Base-by-base conservation (phyloP, 2,797 vertebrate species). In the Tarsius wallacei region DNA sequence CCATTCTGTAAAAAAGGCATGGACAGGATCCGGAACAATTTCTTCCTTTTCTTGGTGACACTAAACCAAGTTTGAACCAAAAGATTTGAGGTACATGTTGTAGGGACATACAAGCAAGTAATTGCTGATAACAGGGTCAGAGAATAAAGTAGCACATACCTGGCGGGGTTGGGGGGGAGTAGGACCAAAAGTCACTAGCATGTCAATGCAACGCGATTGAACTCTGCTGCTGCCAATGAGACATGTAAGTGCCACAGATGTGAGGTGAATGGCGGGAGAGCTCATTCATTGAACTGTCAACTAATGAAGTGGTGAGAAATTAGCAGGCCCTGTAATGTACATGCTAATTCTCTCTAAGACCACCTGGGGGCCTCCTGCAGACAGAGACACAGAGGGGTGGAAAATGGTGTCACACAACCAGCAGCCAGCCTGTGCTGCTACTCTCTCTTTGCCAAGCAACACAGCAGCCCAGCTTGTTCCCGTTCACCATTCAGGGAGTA, bases 261-360 rank as follows among this genome's bases (percentile, higher is more conserved):
- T 19, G 90, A 86, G 78, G 85, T 33, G 80, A 87, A 71, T n/a
- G 92, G 47, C 51, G 24, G 86, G 31, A 31, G 74, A 26, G 71
- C 31, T 15, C 68, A 47, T 85, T 53, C 96, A 61, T 12, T 24
- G 66, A 94, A 68, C 90, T 33, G 74, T 24, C 93, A 80, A 47
- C 86, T 93, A 96, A 97, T 85, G 89, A 96, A 94, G 91, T 87
- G 89, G 57, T 83, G 80, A 96, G 89, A 91, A 96, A 95, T 95
- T 71, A 96, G 95, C 95, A 94, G 78, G 47, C 71, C 47, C 91
- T 63, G 70, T 73, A 84, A 93, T 93, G 91, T 89, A 78, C 93
- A 94, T 36, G n/a, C 93, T 96, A 88, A 93, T 96, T 96, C 66
- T 83, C 61, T 64, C 94, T 71, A 57, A 85, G 77, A 96, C 96